Base-by-base conservation (phyloP, 1,140 invertebrate genomes). In the Drosophila takahashii region DNA sequence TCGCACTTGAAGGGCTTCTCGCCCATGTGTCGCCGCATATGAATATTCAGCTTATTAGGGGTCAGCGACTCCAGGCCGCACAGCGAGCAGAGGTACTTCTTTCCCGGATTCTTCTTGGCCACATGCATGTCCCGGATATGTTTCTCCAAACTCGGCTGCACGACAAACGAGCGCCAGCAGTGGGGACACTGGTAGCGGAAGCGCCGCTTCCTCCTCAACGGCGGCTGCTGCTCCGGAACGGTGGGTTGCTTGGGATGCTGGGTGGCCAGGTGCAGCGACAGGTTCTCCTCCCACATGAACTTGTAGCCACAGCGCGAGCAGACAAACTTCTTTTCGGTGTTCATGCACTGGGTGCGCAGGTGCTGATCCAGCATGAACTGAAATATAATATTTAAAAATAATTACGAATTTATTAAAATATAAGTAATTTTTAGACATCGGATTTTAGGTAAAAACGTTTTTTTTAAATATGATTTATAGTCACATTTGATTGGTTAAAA, bases 1-100 rank as follows among this genome's bases (percentile, higher is more conserved):
- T 92, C 90, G 54, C 90, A 92, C 41, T 92, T 92, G 10, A 90
- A 92, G 10, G 90, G 90, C 32, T 92, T 92, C 7, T 92, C 90
- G n/a, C 90, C 84, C 41, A 73, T 94, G 65, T 94, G 94, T 0
- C 94, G 87, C 0, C 94, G 92, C 93, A 94, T 94, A 53, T 95
- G 95, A 1, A 94, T 94, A 27, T 93, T 93, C 0, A 94, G 84
- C 54, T 94, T 94, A 10, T 93, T 94, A 4, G 93, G 93, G 27
- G 93, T 94, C 6, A 93, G 92, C 66, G 94, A 93, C n/a, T 92
- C 92, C 6, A 93, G 90, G 10, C 94, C 94, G 75, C 94, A 94
- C 48, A 94, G 93, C 3, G 93, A 91, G 67, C 94, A 94, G 5
- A 94, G 81, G 61, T 90, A 93, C 79, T 64, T 84, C 37, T 89